Evolutionary conservation across 2,888 invertebrate genomes (phyloP).

Genomic region (Spilarctia lutea): DNA sequence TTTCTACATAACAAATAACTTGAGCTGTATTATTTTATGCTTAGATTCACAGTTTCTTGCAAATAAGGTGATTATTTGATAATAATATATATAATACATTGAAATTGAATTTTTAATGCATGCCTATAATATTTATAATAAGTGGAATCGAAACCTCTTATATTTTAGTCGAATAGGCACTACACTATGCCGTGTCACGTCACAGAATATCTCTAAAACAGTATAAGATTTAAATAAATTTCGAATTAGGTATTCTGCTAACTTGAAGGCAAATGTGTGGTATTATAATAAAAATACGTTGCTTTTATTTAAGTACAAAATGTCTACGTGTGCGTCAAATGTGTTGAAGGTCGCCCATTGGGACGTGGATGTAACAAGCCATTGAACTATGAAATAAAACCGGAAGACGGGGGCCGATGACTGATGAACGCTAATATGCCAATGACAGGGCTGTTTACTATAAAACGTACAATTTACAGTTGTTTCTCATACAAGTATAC

Average conservation of each 20-base stretch:
- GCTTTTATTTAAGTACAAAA: constrained; percentile 28
- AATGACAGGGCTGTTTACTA: constrained; percentile 57
- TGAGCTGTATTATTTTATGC: no score
- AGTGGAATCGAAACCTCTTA: not conserved
- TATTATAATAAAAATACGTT: constrained; percentile 28
- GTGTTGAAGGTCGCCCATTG: constrained; percentile 70
- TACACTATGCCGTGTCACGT: not conserved
- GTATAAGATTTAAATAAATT: not conserved
- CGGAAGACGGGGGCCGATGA: constrained; percentile 80
- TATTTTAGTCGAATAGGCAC: not conserved
- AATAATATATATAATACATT: not conserved
- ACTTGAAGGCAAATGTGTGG: not conserved
- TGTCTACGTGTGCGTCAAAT: constrained; percentile 55
- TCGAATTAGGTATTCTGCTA: not conserved
- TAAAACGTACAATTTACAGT: constrained; percentile 25
- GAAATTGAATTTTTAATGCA: not conserved
- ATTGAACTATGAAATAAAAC: constrained; percentile 79
- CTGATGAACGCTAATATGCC: constrained; percentile 70
- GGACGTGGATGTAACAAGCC: constrained; percentile 69
- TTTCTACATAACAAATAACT: no score
- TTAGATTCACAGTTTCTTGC: not conserved
- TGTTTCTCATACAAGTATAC: constrained; percentile 25
- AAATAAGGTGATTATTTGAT: no score
- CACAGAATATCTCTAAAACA: not conserved
- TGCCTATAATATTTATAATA: not conserved